These are phyloP conservation scores for Lineus longissimus DNA, from an alignment of 1,140 invertebrate genomes.

Conservation along the genomic window DNA sequence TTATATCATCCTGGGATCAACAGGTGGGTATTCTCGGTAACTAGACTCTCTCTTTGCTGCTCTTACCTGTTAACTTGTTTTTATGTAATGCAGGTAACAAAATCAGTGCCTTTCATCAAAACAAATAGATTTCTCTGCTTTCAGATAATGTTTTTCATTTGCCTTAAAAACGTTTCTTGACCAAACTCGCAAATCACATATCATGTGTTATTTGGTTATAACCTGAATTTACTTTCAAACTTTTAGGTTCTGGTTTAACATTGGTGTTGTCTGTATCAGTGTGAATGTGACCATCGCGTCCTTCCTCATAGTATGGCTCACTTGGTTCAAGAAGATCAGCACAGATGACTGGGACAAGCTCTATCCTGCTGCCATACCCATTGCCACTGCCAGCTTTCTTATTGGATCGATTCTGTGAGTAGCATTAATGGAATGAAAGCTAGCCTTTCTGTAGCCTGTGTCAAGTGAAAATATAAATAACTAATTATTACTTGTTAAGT, in stretches of 20 bases:
- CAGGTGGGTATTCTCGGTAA: conserved; percentile 7
- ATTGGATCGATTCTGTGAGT: conserved; percentile 46
- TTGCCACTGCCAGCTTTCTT: conserved; percentile 46
- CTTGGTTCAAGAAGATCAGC: conserved; percentile 44
- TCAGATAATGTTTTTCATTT: too few species aligned
- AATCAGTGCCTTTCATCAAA: too few species aligned
- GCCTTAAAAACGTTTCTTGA: too few species aligned
- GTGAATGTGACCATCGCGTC: conserved; percentile 40
- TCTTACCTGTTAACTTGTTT: too few species aligned
- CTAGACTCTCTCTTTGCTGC: too few species aligned
- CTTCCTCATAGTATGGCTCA: conserved; percentile 45
- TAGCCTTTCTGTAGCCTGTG: not conserved
- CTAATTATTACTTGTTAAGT: not conserved
- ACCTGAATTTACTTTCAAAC: conserved; percentile 1
- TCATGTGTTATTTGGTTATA: not conserved
- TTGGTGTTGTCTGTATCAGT: conserved; percentile 35
- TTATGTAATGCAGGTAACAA: too few species aligned
- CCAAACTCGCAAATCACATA: too few species aligned
- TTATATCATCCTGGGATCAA: conserved; percentile 9
- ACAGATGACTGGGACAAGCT: conserved; percentile 49
- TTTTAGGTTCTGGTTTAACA: conserved; percentile 43
- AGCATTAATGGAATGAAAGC: not conserved
- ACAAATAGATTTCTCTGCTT: too few species aligned
- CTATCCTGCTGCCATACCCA: conserved; percentile 45
- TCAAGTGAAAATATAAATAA: too few species aligned